Conservation (phyloP, 2,113 vertebrate species). For the Turnix velox region DNA sequence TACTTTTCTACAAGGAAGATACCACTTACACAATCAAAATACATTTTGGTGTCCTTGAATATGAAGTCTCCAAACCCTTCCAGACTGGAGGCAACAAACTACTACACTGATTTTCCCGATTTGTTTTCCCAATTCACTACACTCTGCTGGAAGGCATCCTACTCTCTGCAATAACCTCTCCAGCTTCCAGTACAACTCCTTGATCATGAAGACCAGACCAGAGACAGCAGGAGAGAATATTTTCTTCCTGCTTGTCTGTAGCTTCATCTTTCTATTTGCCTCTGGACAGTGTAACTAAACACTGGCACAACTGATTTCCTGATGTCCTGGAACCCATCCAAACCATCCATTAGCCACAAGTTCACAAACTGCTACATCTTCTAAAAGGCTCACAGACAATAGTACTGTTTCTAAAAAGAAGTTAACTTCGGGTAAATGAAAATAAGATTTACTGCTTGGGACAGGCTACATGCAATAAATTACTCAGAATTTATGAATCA, state of each 20-base stretch:
- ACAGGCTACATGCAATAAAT: not conserved
- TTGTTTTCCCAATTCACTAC: not conserved
- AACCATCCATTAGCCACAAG: constrained; percentile 2
- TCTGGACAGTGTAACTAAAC: not conserved
- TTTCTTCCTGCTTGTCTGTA: not conserved
- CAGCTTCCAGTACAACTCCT: not conserved
- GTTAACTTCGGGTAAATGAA: constrained; percentile 27
- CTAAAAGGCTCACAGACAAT: not conserved
- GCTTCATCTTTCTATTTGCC: not conserved
- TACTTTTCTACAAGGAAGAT: not conserved
- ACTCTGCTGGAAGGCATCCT: not conserved
- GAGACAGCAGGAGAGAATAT: not conserved
- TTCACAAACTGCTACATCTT: constrained; percentile 2
- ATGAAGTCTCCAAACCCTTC: not conserved
- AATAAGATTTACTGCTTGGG: constrained; percentile 21
- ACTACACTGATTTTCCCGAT: not conserved
- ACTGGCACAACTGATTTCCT: not conserved
- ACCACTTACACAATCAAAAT: not conserved
- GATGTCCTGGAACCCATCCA: constrained; percentile 25
- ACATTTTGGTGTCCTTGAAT: not conserved
- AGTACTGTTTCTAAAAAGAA: not conserved
- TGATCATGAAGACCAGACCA: accelerated
- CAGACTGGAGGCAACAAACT: not conserved
- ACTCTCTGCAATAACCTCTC: not conserved
- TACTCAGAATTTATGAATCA: not conserved